Base-by-base conservation (phyloP, 1,140 invertebrate genomes). In the silkworm (Bombyx mori) region DNA sequence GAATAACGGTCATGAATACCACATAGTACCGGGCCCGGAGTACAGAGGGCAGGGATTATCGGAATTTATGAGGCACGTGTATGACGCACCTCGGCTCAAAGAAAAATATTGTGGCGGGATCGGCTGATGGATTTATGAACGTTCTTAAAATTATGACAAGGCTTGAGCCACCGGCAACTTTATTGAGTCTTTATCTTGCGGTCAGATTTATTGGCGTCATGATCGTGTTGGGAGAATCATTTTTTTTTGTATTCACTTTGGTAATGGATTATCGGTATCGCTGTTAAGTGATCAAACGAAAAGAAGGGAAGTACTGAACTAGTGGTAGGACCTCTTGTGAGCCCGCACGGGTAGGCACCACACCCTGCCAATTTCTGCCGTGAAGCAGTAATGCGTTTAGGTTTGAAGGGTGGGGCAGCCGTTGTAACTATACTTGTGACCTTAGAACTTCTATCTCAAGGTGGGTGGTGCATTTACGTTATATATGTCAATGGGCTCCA, bases 111-210 rank as follows among this genome's bases (percentile, higher is more conserved):
- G 77, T 84, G 76, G 75, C 68, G 71, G 71, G 53, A 77, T 71
- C 81, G 82, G 81, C 80, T 86, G 83, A 86, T 83, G 76, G 81
- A 86, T 86, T 86, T 86, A 86, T 83, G 81, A 79, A 77, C 76
- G 77, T 71, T 77, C 76, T 84, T 81, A 80, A 86, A 86, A 84
- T 83, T 84, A 83, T 83, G 83, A 84, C 81, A 82, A 5, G 69
- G 60, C 70, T 62, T 71, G 75, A 78, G 79, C 78, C 71, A 81
- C 71, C 65, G 71, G 68, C 69, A 77, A 79, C 77, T 86, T 86
- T 86, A 86, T 86, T 86, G 79, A 83, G 81, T 82, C 26, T 75
- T 82, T 79, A 85, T 82, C 75, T 79, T 72, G 70, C 57, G 68
- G 63, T 73, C 74, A 67, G 75, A 83, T 82, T 85, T 83, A 82